Base-by-base conservation (phyloP, 1,140 invertebrate genomes). In the Lepidostoma basale region DNA sequence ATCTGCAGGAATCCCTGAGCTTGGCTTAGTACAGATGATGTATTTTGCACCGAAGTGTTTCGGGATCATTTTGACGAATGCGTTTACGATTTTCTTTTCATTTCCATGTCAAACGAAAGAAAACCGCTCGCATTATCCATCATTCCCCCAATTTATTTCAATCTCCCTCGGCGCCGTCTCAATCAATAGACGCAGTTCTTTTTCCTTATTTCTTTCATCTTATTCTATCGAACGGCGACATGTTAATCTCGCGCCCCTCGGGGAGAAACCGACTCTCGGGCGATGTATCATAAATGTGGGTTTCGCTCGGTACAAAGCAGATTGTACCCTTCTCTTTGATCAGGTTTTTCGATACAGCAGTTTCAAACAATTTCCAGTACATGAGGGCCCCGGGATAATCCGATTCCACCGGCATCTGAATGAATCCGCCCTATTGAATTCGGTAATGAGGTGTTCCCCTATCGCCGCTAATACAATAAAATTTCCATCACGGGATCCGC, bases 361-460 rank as follows among this genome's bases (percentile, higher is more conserved):
- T 62, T 65, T 68, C 66, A 54, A 69, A 64, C 68, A 69, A 69
- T 56, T 69, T 69, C 60, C 49, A 58, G 47, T 69, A 64, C 39
- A 68, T 54, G 67, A 69, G 62, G 68, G 68, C 62, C n/a, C 58
- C 23, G 54, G 62, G 70, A 72, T 72, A 64, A 72, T 72, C 70
- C 62, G 18, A 63, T 72, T 65, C 70, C 47, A 66, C 59, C 62
- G 64, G 58, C 60, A 66, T 47, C 62, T 66, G 70, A 72, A 72
- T 72, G 62, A 68, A 49, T 28, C 62, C 16, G 54, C 62, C 63
- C 70, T 72, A 72, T 72, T 72, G 70, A 72, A 72, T 68, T 65
- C 66, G 26, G 45, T 72, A 72, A 72, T 72, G 70, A 72, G 70
- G 70, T 72, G 66, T 72, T 72, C 66, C 66, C 66, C 58, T 44